Percentiles rank a stretch among this genome's conserved stretches.
Conservation (phyloP, 2,797 vertebrate species). For the Dendrocincla fuliginosa region DNA sequence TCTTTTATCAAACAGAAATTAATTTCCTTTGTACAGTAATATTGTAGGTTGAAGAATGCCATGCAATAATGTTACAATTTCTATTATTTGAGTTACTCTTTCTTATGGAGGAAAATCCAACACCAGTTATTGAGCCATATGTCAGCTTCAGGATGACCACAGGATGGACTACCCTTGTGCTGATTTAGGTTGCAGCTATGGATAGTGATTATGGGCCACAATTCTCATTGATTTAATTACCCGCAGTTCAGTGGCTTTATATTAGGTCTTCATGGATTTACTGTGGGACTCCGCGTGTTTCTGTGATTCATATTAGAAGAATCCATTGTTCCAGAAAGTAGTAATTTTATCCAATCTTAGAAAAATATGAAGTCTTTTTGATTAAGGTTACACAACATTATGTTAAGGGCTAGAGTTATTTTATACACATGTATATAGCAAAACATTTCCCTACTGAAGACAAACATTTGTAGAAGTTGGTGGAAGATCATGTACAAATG, state of each 20-base stretch:
- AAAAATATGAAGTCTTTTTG: neutral
- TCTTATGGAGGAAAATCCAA: neutral
- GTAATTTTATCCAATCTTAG: neutral
- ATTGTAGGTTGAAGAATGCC: neutral
- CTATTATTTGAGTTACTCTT: neutral
- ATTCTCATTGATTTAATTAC: neutral
- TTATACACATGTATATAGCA: neutral
- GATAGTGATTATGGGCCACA: neutral
- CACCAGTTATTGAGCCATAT: neutral
- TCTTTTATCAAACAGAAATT: neutral
- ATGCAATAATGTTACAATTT: neutral
- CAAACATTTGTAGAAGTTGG: neutral
- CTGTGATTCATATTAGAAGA: neutral
- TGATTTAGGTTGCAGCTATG: neutral
- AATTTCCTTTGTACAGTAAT: neutral
- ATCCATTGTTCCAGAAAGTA: neutral
- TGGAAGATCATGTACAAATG: neutral
- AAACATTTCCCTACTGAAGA: neutral
- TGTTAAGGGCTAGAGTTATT: neutral
- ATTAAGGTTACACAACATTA: neutral
- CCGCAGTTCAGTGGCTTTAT: neutral
- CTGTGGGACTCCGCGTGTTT: neutral
- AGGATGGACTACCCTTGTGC: neutral
- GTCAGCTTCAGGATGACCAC: neutral
- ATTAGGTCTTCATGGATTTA: neutral